A percentile compares a stretch with the other conserved stretches of the same genome.
Evolutionary conservation across 2,888 invertebrate genomes (phyloP).

Genomic region (Pterobdella sp.): DNA sequence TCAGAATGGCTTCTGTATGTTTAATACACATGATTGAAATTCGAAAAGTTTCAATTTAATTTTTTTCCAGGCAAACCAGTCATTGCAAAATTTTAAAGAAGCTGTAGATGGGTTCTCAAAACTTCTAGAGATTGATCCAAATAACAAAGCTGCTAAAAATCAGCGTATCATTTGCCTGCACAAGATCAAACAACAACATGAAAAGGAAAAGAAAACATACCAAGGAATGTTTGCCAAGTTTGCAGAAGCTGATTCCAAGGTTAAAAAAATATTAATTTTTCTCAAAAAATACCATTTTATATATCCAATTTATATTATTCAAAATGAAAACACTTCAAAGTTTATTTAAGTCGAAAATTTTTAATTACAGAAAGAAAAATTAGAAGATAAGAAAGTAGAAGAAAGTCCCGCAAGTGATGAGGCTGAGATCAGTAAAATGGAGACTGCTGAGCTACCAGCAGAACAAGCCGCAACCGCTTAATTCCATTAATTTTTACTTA

Average conservation of each 20-base stretch:
- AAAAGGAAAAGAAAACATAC: constrained; percentile 76
- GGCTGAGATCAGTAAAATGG: not conserved
- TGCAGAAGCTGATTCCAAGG: constrained; percentile 46
- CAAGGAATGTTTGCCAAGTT: constrained; percentile 92
- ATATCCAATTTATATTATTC: not conserved
- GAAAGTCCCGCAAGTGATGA: not conserved
- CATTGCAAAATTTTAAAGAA: constrained; percentile 66
- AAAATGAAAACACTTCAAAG: no score
- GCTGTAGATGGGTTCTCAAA: constrained; percentile 71
- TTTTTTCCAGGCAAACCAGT: constrained; percentile 60
- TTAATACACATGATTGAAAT: not conserved
- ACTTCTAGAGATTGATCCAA: constrained; percentile 70
- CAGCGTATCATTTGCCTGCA: constrained; percentile 66
- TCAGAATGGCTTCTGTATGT: constrained; percentile 66
- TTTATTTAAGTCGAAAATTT: not conserved
- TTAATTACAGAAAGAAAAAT: not conserved
- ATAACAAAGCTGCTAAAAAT: constrained; percentile 77
- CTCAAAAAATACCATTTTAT: not conserved
- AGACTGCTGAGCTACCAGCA: constrained; percentile 9
- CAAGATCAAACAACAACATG: constrained; percentile 66
- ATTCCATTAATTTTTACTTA: no score
- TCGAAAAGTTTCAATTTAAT: not conserved
- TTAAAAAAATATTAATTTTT: not conserved
- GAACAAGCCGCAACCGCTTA: constrained; percentile 20
- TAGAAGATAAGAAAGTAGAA: not conserved